Evolutionary conservation across 2,113 vertebrate genomes (phyloP).

Genomic region (Heliornis fulica): DNA sequence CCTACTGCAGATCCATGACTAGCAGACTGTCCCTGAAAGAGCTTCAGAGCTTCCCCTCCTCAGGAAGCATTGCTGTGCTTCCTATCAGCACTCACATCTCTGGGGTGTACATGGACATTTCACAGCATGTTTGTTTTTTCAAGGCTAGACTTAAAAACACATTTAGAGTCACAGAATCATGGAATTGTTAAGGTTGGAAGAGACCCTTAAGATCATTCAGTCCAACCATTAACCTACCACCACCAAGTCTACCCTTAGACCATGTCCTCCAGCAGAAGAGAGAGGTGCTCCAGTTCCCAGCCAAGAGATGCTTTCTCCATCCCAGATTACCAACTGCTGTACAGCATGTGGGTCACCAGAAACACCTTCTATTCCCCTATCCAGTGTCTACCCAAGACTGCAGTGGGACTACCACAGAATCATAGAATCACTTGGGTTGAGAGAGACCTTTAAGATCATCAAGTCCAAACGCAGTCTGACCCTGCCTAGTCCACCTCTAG

Average conservation of each 20-base stretch:
- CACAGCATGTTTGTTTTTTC: background rate
- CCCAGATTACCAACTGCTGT: background rate
- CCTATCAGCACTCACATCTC: background rate
- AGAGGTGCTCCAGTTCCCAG: background rate
- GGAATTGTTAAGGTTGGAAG: no score
- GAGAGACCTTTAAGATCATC: no score
- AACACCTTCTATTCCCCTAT: background rate
- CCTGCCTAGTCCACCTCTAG: no score
- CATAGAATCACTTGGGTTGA: no score
- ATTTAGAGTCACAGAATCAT: no score
- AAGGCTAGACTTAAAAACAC: background rate
- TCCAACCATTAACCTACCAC: no score
- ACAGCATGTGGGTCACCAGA: background rate
- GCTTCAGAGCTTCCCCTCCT: background rate
- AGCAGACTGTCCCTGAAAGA: background rate
- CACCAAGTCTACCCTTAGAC: no score
- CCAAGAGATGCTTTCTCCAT: background rate
- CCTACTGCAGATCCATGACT: background rate
- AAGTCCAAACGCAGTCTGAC: no score
- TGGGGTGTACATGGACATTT: background rate
- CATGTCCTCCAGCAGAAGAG: no score
- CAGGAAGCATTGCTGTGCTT: background rate
- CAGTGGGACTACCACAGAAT: background rate
- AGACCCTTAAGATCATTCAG: no score
- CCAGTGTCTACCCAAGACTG: background rate